Conservation (phyloP, 2,888 invertebrate species). For the Cheilosia variabilis region DNA sequence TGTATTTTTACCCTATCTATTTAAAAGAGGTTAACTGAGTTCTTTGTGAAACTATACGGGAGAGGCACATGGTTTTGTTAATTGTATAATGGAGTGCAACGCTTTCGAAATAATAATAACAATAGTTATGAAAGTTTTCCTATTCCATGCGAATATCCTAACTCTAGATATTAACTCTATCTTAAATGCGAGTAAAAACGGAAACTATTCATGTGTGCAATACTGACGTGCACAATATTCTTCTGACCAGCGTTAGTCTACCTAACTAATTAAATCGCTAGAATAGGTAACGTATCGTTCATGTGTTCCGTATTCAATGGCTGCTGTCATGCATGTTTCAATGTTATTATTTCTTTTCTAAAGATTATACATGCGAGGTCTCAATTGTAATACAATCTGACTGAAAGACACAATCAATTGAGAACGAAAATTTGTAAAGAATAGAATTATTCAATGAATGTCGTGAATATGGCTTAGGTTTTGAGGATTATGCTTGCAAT, state of each 20-base stretch:
- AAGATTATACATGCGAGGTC: slow-evolving; percentile 2
- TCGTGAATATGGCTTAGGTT: background rate
- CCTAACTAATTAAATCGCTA: background rate
- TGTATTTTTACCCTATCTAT: no score
- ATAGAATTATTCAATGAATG: slow-evolving; percentile 21
- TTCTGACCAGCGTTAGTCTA: background rate
- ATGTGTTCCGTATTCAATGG: background rate
- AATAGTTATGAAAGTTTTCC: no score
- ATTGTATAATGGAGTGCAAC: no score
- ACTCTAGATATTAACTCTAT: no score
- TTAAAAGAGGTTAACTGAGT: no score
- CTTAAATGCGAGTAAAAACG: no score
- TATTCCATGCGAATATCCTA: no score
- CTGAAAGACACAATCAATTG: slow-evolving; percentile 44
- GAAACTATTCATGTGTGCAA: no score
- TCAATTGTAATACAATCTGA: slow-evolving; percentile 34
- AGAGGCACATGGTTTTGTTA: no score
- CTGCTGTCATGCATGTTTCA: background rate
- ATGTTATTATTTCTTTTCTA: slow-evolving; percentile 11
- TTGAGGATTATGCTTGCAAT: slow-evolving; percentile 30
- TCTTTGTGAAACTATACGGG: no score
- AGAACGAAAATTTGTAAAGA: slow-evolving; percentile 29
- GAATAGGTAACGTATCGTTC: background rate
- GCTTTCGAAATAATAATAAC: no score
- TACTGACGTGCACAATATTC: background rate